Conservation (phyloP, 2,888 invertebrate species). For the Ophion obscuratus region DNA sequence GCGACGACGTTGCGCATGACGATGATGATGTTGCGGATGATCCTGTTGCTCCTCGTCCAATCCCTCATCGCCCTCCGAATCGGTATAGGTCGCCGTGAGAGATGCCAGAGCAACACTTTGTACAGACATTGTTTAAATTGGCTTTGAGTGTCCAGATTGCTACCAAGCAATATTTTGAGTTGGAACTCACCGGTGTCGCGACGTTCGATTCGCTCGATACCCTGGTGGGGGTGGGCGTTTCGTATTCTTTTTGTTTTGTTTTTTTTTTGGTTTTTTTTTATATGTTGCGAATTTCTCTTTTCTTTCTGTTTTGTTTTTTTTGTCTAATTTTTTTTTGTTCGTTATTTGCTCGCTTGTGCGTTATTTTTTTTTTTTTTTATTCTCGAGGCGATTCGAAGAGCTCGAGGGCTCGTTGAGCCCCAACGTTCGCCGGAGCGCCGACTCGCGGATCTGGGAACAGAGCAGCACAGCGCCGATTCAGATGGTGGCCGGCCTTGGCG, state of each 20-base stretch:
- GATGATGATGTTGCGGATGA: slow-evolving; percentile 74
- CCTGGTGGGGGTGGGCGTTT: slow-evolving; percentile 15
- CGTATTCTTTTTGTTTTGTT: background rate
- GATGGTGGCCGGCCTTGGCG: too few species aligned
- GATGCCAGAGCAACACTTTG: slow-evolving; percentile 90
- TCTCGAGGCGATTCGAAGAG: background rate
- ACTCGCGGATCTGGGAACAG: slow-evolving; percentile 42
- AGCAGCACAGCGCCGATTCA: background rate
- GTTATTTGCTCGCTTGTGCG: background rate
- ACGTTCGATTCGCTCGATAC: slow-evolving; percentile 39
- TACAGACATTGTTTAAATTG: slow-evolving; percentile 83
- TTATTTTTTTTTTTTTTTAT: background rate
- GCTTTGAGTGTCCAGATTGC: slow-evolving; percentile 82
- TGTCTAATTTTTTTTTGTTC: background rate
- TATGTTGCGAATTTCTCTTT: background rate
- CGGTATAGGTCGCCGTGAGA: slow-evolving; percentile 95
- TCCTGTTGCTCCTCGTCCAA: slow-evolving; percentile 87
- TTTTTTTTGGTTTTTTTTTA: background rate
- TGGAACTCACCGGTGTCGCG: slow-evolving; percentile 82
- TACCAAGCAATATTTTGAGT: slow-evolving; percentile 83
- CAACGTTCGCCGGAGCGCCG: slow-evolving; percentile 43
- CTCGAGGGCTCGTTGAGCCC: background rate
- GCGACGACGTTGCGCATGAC: background rate
- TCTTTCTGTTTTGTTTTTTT: background rate
- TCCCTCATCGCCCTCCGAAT: slow-evolving; percentile 95